Evolutionary conservation across 92 coral and sea anemone species (phyloP), one percentile per base, ranked within the genome.

Genomic region (Paramuricea clavata): DNA sequence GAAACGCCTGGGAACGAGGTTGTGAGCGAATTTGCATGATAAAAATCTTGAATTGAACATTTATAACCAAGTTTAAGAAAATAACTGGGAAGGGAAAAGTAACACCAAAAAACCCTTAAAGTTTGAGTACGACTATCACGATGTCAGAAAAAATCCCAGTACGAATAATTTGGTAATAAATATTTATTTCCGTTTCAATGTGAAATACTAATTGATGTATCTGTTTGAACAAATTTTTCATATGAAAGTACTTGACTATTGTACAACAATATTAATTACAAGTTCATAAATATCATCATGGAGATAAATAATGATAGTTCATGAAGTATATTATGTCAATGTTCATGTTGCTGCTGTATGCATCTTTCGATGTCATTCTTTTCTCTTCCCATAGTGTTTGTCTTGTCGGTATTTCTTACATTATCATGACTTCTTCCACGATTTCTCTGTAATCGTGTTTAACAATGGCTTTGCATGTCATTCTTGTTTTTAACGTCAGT

Each of bases 401-500:
- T n/a, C n/a, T n/a, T n/a, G n/a, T n/a, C n/a, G n/a, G n/a, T n/a
- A n/a, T n/a, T n/a, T n/a, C n/a, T 60, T 5, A 60, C 28, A 60
- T 17, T 25, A 60, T 22, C 68, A 60, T 60, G 28, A 22, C 68
- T 60, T 60, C 68, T 60, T 60, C 33, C 31, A 60, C 68, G 22
- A 69, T 30, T 39, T 69, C 80, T 74, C 49, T 43, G 59, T 39
- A 74, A 33, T 74, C 21, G 31, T 33, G 52, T 23, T 74, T 22
- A 8, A 26, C 49, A 44, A 74, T 36, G 21, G 80, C 56, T 33
- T n/a, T 74, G 57, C 80, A 74, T 16, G 59, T 44, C 80, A 74
- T 74, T 39, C 49, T 39, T 74, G 80, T 74, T 39, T 43, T 43
- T 26, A 41, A 43, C 26, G 80, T 39, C 27, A 74, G 33, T 39